Evolutionary conservation across 1,140 invertebrate genomes (phyloP), one percentile per base, ranked within the genome.

Genomic region (Augochlora pura): DNA sequence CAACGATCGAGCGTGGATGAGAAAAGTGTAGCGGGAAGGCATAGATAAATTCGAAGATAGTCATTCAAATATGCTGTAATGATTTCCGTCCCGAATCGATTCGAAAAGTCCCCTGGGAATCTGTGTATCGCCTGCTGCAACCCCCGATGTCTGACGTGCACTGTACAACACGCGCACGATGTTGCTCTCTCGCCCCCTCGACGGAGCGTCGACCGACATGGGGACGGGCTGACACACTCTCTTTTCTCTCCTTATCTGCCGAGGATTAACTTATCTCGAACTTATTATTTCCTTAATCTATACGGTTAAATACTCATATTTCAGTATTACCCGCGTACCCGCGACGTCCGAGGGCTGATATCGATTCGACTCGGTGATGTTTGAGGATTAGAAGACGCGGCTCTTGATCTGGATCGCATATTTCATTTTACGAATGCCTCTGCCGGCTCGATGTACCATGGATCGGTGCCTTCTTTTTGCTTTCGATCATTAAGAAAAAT

Each of bases 261-360:
- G 54, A 76, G 91, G 92, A 92, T 93, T 93, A 93, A 91, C 90
- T 92, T 93, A 93, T 93, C 92, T 92, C 80, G 63, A 88, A 90
- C 90, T 92, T 92, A 92, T 93, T 93, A 93, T 93, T 93, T 92
- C 87, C 88, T 90, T 92, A 91, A 92, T 93, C 91, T 92, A 91
- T 92, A 91, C 78, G 86, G 89, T 92, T 93, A 92, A 92, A 93
- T 91, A 92, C 90, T 90, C 89, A 93, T 93, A 93, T 93, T 92
- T 93, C 88, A 93, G 92, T 84, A 92, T 93, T 93, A 93, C 57
- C 39, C 82, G 67, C 67, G 68, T 64, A n/a, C 27, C 66, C 78
- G 79, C 77, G 82, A 80, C 86, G 80, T 54, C 68, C 81, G 52
- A 38, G n/a, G 32, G 54, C n/a, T 21, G 82, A 84, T 80, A 75